A percentile compares a stretch with the other conserved stretches of the same genome.
These are phyloP conservation scores for Prochilodus magdalenae DNA, from an alignment of 2,113 vertebrate genomes.

Conservation along the genomic window DNA sequence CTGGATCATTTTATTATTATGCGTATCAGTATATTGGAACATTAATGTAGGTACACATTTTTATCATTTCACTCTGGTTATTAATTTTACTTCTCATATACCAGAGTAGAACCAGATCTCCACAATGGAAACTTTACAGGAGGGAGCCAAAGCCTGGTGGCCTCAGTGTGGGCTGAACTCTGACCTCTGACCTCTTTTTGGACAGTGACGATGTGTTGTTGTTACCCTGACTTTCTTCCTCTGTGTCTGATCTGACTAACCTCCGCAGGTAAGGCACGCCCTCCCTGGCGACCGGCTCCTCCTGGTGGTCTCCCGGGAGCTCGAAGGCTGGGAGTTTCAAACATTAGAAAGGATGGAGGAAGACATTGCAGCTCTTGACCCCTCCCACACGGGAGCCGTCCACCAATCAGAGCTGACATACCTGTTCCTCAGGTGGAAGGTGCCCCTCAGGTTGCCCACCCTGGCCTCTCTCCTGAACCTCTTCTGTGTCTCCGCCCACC, in stretches of 20 bases:
- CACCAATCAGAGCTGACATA: conserved; percentile 62
- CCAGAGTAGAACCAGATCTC: too few species aligned
- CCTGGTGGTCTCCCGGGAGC: conserved; percentile 52
- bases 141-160: too few species aligned
- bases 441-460: conserved; percentile 68
- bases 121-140: too few species aligned
- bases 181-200: too few species aligned
- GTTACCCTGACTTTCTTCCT: too few species aligned
- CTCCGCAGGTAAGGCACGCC: background rate
- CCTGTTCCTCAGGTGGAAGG: conserved; percentile 62
- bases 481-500: conserved; percentile 55
- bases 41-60: too few species aligned
- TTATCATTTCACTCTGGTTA: too few species aligned
- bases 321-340: conserved; percentile 37
- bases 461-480: conserved; percentile 67
- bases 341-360: conserved; percentile 61
- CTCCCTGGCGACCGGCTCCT: conserved; percentile 51
- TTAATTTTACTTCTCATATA: too few species aligned
- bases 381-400: conserved; percentile 46
- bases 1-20: too few species aligned
- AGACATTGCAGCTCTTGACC: conserved; percentile 49
- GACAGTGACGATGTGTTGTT: too few species aligned
- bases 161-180: too few species aligned
- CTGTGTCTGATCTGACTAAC: background rate
- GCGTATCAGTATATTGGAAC: too few species aligned